Base-by-base conservation (phyloP, 2,797 vertebrate genomes). In the Cygnus olor region DNA sequence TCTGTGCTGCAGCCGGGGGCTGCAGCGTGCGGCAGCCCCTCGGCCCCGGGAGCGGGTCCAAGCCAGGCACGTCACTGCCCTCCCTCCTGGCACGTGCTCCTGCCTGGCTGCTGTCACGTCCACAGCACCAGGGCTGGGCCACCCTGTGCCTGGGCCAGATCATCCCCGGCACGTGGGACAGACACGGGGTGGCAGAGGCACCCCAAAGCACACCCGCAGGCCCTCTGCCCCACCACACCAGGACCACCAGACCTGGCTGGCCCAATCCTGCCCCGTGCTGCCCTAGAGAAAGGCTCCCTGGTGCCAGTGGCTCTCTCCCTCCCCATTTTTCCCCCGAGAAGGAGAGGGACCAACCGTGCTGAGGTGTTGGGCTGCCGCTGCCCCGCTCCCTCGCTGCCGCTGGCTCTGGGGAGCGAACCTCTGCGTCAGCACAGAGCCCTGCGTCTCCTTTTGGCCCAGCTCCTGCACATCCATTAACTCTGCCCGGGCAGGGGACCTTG, bases 381-480 rank as follows among this genome's bases (percentile, higher is more conserved):
- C 68, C 66, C 78, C 27, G 1, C 66, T 77, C 66, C 60, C 20
- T 2, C 8, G 11, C 24, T 36, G 53, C 69, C 2, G 57, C 88
- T 10, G 77, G 34, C 77, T 76, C 27, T 1, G 1, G 36, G 60
- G 56, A 71, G 49, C 80, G 85, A 91, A 79, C 83, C 51, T 53
- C 51, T 53, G 51, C 51, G 51, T 53, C 51, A 53, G 51, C 51
- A 53, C 51, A 71, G 93, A n/a, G 78, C 89, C 83, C 80, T 80
- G 88, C 92, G 42, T 36, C 92, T 65, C 56, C 44, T 58, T 47
- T 47, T 93, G 94, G 96, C 89, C 89, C 81, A 2, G 79, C 56
- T 95, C 91, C 94, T 28, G 89, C 81, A 42, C 13, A 9, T 65
- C 65, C 85, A 4, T 22, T 32, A 40, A 1, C 36, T 14, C 53